These are phyloP conservation scores for Acronicta psi DNA, from an alignment of 2,888 invertebrate genomes.

Conservation along the genomic window DNA sequence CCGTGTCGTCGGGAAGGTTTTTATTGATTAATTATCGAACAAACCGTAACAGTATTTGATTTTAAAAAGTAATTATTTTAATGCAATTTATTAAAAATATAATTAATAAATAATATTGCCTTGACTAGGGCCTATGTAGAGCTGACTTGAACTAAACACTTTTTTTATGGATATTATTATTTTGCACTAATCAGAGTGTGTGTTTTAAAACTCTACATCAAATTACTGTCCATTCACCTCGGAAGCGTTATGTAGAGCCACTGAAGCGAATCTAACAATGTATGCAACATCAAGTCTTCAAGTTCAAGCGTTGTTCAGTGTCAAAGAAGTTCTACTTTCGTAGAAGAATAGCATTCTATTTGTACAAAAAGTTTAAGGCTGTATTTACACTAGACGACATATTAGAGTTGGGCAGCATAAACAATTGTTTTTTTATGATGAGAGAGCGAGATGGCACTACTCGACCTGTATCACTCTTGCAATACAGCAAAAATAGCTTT, in stretches of 20 bases:
- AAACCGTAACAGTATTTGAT: too few relatives aligned
- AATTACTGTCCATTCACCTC: slow-evolving; percentile 74
- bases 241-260: slow-evolving; percentile 74
- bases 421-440: too few relatives aligned
- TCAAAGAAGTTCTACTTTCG: not conserved
- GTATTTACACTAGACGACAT: not conserved
- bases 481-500: too few relatives aligned
- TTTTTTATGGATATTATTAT: too few relatives aligned
- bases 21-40: too few relatives aligned
- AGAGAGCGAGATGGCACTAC: not conserved
- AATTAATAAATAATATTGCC: too few relatives aligned
- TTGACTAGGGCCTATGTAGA: too few relatives aligned
- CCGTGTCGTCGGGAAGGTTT: too few relatives aligned
- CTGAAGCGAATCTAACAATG: slow-evolving; percentile 51
- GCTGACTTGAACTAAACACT: too few relatives aligned
- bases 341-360: not conserved
- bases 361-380: not conserved
- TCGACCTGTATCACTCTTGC: not conserved
- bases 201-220: slow-evolving; percentile 39
- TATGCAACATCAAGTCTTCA: slow-evolving; percentile 37
- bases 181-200: slow-evolving; percentile 43
- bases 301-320: slow-evolving; percentile 34
- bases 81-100: too few relatives aligned
- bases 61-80: too few relatives aligned
- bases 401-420: too few relatives aligned